Evolutionary conservation across 2,113 vertebrate genomes (phyloP).

Genomic region (Ciconia boyciana): DNA sequence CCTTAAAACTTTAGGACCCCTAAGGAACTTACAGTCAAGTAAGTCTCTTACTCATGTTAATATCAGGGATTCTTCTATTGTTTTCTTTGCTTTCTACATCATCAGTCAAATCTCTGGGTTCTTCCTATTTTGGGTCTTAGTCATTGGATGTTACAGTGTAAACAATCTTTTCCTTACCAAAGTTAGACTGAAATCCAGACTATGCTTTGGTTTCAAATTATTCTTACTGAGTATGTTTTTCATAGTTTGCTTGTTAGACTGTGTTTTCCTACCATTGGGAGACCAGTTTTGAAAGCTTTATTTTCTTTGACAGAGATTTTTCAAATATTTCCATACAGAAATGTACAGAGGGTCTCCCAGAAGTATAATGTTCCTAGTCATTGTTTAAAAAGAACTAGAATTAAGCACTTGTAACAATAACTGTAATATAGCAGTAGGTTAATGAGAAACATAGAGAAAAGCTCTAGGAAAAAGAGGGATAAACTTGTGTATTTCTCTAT

Average conservation of each 20-base stretch:
- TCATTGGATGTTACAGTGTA: not conserved
- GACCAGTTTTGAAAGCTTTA: not conserved
- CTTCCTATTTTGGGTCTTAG: not conserved
- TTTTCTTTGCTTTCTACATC: not conserved
- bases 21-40: not conserved
- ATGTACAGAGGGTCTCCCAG: not conserved
- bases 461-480: not conserved
- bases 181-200: not conserved
- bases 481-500: not conserved
- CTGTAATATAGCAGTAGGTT: not conserved
- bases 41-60: not conserved
- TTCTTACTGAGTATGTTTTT: not conserved
- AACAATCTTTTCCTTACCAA: not conserved
- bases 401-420: not conserved
- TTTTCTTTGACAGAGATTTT: not conserved
- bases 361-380: not conserved
- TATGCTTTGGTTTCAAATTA: not conserved
- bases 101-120: not conserved
- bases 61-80: not conserved
- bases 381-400: not conserved
- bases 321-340: not conserved
- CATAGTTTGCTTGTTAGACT: not conserved
- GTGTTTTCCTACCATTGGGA: not conserved
- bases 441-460: not conserved
- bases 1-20: not conserved